phyloP scores from a whole-genome alignment of 2,888 invertebrate species.

The Mechanitis messenoides region DNA sequence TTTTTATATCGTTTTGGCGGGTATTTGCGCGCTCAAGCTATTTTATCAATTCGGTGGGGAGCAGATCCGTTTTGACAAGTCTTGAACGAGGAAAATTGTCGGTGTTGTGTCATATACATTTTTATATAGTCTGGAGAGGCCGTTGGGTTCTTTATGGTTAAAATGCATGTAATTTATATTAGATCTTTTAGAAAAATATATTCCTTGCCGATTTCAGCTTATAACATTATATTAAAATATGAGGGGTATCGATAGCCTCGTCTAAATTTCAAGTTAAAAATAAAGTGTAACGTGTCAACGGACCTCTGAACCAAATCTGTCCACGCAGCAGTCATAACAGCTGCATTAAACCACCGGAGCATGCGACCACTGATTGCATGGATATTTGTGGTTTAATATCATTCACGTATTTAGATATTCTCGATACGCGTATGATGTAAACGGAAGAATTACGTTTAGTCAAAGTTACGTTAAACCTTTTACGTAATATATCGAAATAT shows the following conservation, averaged over 20 bases:
- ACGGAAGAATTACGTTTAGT: neutral
- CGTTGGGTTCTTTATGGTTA: too few relatives aligned
- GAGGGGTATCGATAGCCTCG: neutral
- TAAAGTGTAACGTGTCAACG: slow-evolving; percentile 7
- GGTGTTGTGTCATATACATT: slow-evolving; percentile 20
- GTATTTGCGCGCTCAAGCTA: slow-evolving; percentile 57
- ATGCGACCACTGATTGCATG: slow-evolving; percentile 58
- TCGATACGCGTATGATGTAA: slow-evolving; percentile 33
- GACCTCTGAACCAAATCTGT: slow-evolving; percentile 19
- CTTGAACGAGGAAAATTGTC: slow-evolving; percentile 31
- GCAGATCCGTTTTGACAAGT: slow-evolving; percentile 60
- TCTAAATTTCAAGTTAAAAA: slow-evolving; percentile 2
- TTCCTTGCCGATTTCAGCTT: too few relatives aligned
- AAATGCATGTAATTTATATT: too few relatives aligned
- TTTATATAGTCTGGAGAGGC: neutral
- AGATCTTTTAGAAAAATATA: too few relatives aligned
- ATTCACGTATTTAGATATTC: slow-evolving; percentile 51
- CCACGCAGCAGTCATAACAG: slow-evolving; percentile 39
- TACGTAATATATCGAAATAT: too few relatives aligned
- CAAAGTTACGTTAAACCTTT: too few relatives aligned
- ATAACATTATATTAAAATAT: neutral
- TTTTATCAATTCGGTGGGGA: slow-evolving; percentile 70
- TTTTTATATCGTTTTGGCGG: slow-evolving; percentile 70
- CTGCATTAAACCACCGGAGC: slow-evolving; percentile 51
- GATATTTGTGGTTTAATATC: slow-evolving; percentile 63